Percentiles rank a stretch among this genome's conserved stretches.
These are phyloP conservation scores for Tinea semifulvella DNA, from an alignment of 2,888 invertebrate genomes.

Conservation along the genomic window DNA sequence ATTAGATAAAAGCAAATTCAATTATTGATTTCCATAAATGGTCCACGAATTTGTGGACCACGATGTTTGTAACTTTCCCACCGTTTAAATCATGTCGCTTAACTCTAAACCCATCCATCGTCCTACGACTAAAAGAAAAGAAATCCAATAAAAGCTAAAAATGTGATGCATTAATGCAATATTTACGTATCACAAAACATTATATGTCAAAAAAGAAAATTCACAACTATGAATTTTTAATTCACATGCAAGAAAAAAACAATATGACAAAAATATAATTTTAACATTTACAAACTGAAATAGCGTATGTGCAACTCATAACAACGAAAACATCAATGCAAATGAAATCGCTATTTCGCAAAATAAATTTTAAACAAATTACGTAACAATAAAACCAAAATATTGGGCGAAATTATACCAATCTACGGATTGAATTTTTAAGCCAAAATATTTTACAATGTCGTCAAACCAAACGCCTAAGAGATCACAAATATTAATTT, in stretches of 20 bases:
- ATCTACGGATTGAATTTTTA: background rate
- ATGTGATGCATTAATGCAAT: constrained; percentile 62
- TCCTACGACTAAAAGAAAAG: constrained; percentile 34
- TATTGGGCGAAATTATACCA: background rate
- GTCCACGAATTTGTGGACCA: constrained; percentile 20
- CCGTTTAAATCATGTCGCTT: constrained; percentile 26
- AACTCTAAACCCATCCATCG: constrained; percentile 26
- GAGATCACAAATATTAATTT: constrained; percentile 4
- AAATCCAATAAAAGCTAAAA: constrained; percentile 36
- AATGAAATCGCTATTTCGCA: background rate
- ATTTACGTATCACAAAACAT: constrained; percentile 66
- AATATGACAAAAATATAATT: constrained; percentile 49
- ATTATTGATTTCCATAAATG: constrained; percentile 30
- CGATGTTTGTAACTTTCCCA: constrained; percentile 26
- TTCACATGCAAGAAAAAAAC: constrained; percentile 34
- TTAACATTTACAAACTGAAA: constrained; percentile 31
- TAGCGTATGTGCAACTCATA: constrained; percentile 19
- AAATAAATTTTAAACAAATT: constrained; percentile 8
- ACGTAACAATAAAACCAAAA: constrained; percentile 5
- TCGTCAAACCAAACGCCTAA: constrained; percentile 9
- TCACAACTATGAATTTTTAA: constrained; percentile 68
- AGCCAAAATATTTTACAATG: constrained; percentile 4
- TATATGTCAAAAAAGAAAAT: constrained; percentile 66
- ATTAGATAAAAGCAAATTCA: constrained; percentile 41
- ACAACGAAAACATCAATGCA: constrained; percentile 2